phyloP scores from a whole-genome alignment of 2,113 vertebrate genomes.

The Nematolebias whitei region DNA sequence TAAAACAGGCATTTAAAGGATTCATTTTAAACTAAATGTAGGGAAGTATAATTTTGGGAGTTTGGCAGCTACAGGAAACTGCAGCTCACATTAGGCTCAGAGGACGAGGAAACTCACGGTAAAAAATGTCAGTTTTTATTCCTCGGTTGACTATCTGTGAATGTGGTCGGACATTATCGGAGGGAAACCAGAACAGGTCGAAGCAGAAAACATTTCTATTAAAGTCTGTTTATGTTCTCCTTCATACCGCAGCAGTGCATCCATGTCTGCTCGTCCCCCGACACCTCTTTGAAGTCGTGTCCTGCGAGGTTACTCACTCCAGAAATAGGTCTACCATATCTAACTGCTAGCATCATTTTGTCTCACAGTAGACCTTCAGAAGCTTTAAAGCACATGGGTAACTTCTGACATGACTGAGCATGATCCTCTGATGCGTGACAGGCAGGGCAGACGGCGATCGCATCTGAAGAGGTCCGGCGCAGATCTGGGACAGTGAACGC shows the following conservation, averaged over 20 bases:
- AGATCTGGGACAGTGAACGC: neutral
- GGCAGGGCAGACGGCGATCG: conserved; percentile 10
- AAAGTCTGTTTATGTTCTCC: conserved; percentile 16
- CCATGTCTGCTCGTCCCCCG: conserved; percentile 28
- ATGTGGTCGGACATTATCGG: conserved; percentile 13
- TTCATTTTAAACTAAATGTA: neutral
- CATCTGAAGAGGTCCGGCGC: conserved; percentile 25
- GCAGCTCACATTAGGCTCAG: conserved; percentile 19
- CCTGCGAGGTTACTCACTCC: conserved; percentile 40
- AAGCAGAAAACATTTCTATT: conserved; percentile 16
- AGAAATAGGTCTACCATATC: conserved; percentile 42
- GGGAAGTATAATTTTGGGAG: neutral
- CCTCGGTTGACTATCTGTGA: conserved; percentile 20
- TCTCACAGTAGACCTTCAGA: conserved; percentile 44
- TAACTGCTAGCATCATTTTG: conserved; percentile 40
- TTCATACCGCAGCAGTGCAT: conserved; percentile 24
- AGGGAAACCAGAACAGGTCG: conserved; percentile 29
- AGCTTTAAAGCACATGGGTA: conserved; percentile 57
- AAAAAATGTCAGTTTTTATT: conserved; percentile 24
- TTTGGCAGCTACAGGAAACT: conserved; percentile 2
- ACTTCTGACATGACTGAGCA: conserved; percentile 53
- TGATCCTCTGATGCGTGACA: conserved; percentile 46
- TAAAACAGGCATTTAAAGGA: neutral
- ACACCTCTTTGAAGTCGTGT: conserved; percentile 59
- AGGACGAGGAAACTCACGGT: conserved; percentile 8